Evolutionary conservation across 2,113 vertebrate genomes (phyloP), one percentile per base, ranked within the genome.

Genomic region (Origma solitaria): DNA sequence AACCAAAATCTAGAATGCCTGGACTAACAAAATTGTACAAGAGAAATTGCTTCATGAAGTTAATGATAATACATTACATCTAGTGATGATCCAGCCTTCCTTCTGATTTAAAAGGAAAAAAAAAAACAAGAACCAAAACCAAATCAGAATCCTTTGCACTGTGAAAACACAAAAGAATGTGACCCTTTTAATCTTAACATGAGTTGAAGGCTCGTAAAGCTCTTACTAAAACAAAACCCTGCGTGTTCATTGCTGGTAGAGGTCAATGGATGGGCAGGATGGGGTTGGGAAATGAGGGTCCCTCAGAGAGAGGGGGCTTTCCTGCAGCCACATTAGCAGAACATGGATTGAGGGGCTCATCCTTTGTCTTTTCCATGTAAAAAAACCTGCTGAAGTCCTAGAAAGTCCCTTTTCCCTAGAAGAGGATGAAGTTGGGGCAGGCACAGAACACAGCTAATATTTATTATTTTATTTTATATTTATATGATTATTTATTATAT

Each of bases 1-100:
- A 93, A 86, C 76, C 93, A 95, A 96, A 94, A 96, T 82, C 89
- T 80, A 66, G 64, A 88, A 66, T 66, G 87, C 65, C 76, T 93
- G 62, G 78, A 83, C 81, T 58, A 58, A 71, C 75, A 86, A 73
- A 92, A 66, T 2, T 69, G 37, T 65, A 30, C 28, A 73, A 80
- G 90, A 95, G 58, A 80, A 96, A 96, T 90, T 85, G 70, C 60
- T 75, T 60, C 56, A 72, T 82, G 73, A 45, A 89, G 53, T 89
- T 89, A 92, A 91, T 84, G 77, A 72, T 82, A 73, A 86, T 71
- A 56, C 56, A 78, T 75, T 68, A 35, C 50, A 37, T 33, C 87
- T 82, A 50, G 35, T 40, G 71, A 75, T 65, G 62, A 83, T 77
- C 56, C 42, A 71, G 47, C 24, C 38, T 80, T 82, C 21, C 30